Conservation (phyloP, 2,797 vertebrate species). For the Lutjanus campechanus region DNA sequence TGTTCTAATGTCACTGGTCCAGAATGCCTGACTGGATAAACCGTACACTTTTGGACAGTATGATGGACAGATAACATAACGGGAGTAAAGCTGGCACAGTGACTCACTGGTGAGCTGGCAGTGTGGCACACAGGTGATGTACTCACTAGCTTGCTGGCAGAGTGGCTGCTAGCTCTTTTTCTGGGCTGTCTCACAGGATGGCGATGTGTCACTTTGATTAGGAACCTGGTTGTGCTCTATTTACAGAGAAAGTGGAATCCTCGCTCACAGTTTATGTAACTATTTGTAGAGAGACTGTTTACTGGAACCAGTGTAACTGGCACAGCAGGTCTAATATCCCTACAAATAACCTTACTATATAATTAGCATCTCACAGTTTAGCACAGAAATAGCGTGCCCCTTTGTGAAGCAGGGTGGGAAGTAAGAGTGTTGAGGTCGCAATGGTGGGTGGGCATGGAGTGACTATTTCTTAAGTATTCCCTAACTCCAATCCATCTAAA, state of each 20-base stretch:
- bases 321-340: not conserved
- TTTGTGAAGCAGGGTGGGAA: not conserved
- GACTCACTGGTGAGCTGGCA: conserved; percentile 19
- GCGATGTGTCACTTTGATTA: conserved; percentile 48
- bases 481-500: too few species aligned
- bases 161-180: conserved; percentile 3
- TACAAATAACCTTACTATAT: not conserved
- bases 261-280: conserved; percentile 28
- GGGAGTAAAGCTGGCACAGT: conserved; percentile 1
- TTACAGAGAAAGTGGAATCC: not conserved
- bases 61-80: conserved; percentile 20
- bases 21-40: conserved; percentile 4
- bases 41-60: not conserved
- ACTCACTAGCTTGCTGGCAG: not conserved
- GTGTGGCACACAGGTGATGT: conserved; percentile 24
- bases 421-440: not conserved
- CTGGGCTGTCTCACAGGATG: conserved; percentile 20
- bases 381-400: not conserved
- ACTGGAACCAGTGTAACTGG: not conserved
- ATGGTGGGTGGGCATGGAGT: not conserved
- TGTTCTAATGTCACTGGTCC: not conserved
- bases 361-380: not conserved
- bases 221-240: conserved; percentile 12
- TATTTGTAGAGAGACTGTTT: conserved; percentile 27
- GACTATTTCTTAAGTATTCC: too few species aligned